Evolutionary conservation across 2,113 vertebrate genomes (phyloP).

Genomic region (Antidorcas marsupialis): DNA sequence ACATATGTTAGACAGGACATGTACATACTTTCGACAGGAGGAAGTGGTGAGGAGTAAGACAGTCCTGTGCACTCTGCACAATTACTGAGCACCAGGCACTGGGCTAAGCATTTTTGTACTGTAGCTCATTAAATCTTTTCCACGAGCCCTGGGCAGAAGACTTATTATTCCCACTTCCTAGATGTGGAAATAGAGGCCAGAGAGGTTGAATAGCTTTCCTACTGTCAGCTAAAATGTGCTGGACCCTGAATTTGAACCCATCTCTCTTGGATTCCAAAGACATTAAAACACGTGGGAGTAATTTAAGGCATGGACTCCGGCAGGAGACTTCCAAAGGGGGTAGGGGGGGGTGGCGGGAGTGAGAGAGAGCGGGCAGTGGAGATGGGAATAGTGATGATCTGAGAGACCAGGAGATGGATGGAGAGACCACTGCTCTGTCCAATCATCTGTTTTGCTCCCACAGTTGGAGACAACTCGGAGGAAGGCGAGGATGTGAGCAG

Average conservation of each 20-base stretch:
- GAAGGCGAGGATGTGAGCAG: not conserved
- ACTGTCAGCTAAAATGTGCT: not conserved
- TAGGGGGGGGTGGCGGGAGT: no score
- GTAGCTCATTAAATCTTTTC: not conserved
- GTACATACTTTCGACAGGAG: not conserved
- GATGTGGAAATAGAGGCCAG: not conserved
- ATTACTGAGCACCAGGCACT: not conserved
- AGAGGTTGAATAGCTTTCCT: not conserved
- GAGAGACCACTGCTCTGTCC: not conserved
- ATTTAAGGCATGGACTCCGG: not conserved
- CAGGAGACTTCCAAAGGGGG: not conserved
- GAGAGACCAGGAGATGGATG: not conserved
- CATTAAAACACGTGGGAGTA: not conserved
- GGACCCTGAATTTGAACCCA: not conserved
- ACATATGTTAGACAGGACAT: not conserved
- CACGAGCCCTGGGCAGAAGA: not conserved
- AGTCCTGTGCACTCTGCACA: not conserved
- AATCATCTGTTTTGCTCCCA: fast-evolving
- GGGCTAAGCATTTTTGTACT: not conserved
- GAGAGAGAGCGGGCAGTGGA: not conserved
- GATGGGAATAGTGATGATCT: not conserved
- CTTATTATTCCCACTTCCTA: not conserved
- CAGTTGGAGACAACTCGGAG: not conserved
- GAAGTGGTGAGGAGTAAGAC: not conserved
- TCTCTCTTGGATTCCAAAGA: not conserved